phyloP scores from a whole-genome alignment of 2,797 vertebrate genomes.

The Tamandua tetradactyla region DNA sequence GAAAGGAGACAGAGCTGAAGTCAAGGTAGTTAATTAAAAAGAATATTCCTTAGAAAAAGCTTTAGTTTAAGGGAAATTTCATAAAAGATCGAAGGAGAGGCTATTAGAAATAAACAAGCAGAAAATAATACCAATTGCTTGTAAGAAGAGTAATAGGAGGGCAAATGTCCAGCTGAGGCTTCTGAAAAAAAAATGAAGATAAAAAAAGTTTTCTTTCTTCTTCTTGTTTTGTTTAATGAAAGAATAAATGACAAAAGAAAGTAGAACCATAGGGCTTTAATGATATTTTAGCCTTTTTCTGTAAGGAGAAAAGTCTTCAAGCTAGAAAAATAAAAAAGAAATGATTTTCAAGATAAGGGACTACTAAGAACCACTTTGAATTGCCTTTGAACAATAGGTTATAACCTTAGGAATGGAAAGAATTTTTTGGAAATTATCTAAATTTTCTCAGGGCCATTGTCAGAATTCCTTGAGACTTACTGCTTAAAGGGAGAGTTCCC shows the following conservation, averaged over 20 bases:
- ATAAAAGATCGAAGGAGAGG: constrained; percentile 25
- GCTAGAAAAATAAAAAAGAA: constrained; percentile 39
- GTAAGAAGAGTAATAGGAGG: constrained; percentile 19
- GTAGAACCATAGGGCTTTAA: constrained; percentile 1
- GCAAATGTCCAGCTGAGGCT: constrained; percentile 16
- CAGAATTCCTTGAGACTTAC: constrained; percentile 19
- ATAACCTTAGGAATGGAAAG: constrained; percentile 45
- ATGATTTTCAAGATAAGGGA: neutral
- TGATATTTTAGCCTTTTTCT: constrained; percentile 49
- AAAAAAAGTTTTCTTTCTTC: neutral
- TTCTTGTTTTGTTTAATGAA: neutral
- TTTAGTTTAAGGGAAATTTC: constrained; percentile 30
- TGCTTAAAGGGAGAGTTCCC: neutral
- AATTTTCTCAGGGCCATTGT: neutral
- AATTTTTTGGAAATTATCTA: constrained; percentile 52
- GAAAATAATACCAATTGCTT: constrained; percentile 38
- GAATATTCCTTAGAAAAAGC: constrained; percentile 10
- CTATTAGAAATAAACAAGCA: neutral
- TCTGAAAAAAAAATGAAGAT: constrained; percentile 39
- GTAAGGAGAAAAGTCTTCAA: neutral
- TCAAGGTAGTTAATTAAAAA: neutral
- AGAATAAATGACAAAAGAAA: constrained; percentile 20
- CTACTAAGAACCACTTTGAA: neutral
- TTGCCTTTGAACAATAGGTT: constrained; percentile 32
- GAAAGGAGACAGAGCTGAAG: neutral